Conservation (phyloP, 1,140 invertebrate genomes). For the Aphelenchoides fujianensis region DNA sequence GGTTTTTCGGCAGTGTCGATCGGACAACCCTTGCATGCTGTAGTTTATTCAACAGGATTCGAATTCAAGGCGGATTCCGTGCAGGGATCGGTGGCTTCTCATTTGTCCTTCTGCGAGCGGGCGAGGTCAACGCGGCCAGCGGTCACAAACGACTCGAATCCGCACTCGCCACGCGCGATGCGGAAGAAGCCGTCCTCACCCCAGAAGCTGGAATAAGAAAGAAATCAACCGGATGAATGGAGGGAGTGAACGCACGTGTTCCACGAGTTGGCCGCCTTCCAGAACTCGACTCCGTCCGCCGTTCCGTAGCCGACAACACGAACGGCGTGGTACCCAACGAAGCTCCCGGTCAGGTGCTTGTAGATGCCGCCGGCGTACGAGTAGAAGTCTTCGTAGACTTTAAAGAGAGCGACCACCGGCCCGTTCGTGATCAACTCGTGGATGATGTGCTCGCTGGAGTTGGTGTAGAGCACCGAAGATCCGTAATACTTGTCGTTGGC, state of each 20-base stretch:
- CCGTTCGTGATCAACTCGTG: too few species aligned
- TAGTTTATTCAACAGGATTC: too few species aligned
- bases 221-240: not conserved
- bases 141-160: too few species aligned
- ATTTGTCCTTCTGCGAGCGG: too few species aligned
- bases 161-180: slow-evolving; percentile 66
- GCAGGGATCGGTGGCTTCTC: too few species aligned
- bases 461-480: too few species aligned
- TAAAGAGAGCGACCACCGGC: not conserved
- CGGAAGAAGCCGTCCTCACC: slow-evolving; percentile 66
- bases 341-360: slow-evolving; percentile 72
- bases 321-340: slow-evolving; percentile 79
- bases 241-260: slow-evolving; percentile 69
- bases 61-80: too few species aligned
- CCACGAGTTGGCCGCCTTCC: slow-evolving; percentile 86
- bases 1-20: too few species aligned
- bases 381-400: not conserved
- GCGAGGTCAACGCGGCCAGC: too few species aligned
- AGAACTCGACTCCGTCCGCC: slow-evolving; percentile 75
- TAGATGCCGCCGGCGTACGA: slow-evolving; percentile 70
- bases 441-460: too few species aligned
- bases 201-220: slow-evolving; percentile 59
- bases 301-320: slow-evolving; percentile 80
- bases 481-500: too few species aligned
- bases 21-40: too few species aligned